Percentiles rank a stretch among this genome's conserved stretches.
Evolutionary conservation across 2,888 invertebrate species (phyloP).

Genomic region (Helicoverpa assulta): DNA sequence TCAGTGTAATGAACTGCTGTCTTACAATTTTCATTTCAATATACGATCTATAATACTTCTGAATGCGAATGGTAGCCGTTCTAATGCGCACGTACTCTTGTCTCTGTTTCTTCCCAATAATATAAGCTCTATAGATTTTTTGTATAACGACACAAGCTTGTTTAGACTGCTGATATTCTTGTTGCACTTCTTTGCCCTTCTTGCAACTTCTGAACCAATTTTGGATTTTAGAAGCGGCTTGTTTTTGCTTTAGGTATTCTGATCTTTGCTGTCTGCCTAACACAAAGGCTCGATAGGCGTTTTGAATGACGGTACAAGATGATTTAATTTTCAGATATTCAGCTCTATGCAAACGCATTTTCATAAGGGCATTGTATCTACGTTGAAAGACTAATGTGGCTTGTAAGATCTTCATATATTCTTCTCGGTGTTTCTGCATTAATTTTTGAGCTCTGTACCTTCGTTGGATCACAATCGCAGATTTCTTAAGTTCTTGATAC

Average conservation of each 20-base stretch:
- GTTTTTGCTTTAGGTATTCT: slow-evolving; percentile 73
- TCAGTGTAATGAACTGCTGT: slow-evolving; percentile 71
- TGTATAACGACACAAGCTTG: slow-evolving; percentile 85
- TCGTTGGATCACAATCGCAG: slow-evolving; percentile 75
- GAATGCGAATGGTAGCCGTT: slow-evolving; percentile 78
- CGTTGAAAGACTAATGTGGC: slow-evolving; percentile 81
- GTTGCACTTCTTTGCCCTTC: slow-evolving; percentile 68
- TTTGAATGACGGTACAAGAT: slow-evolving; percentile 80
- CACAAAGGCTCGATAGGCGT: slow-evolving; percentile 76
- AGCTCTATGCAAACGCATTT: slow-evolving; percentile 75
- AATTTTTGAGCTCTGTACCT: slow-evolving; percentile 76
- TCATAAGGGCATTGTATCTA: slow-evolving; percentile 78
- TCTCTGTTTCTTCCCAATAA: slow-evolving; percentile 75
- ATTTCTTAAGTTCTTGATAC: slow-evolving; percentile 63
- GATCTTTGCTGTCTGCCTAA: slow-evolving; percentile 71
- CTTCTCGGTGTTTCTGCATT: slow-evolving; percentile 69
- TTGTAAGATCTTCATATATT: slow-evolving; percentile 70
- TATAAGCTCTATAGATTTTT: slow-evolving; percentile 77
- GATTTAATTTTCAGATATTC: slow-evolving; percentile 70
- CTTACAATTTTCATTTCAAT: slow-evolving; percentile 73
- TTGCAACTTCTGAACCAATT: slow-evolving; percentile 81
- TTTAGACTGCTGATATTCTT: slow-evolving; percentile 71
- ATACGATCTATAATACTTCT: slow-evolving; percentile 78
- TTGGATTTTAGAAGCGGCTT: slow-evolving; percentile 82
- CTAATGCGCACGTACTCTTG: slow-evolving; percentile 75